Base-by-base conservation (phyloP, 2,888 invertebrate species). In the Caenorhabditis zanzibari region DNA sequence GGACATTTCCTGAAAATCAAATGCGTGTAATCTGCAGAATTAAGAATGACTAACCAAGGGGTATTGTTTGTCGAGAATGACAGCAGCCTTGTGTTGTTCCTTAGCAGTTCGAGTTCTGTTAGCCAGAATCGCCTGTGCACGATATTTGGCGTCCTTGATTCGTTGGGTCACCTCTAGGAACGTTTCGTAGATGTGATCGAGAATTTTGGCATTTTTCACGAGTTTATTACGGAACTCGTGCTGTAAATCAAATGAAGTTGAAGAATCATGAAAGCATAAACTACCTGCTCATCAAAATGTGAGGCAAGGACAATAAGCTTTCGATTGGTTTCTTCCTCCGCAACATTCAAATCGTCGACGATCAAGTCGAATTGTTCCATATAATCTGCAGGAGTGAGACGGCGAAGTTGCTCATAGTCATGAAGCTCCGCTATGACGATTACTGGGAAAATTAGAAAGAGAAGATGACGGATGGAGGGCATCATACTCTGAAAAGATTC, bases 251-350 rank as follows among this genome's bases (percentile, higher is more conserved):
- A 38, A 2, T 10, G 2, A 38, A 10, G 12, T 12, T 10, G 38
- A 10, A 38, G 38, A 38, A 38, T 38, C n/a, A n/a, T n/a, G n/a
- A n/a, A n/a, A n/a, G n/a, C n/a, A 47, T 19, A 19, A 19, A 19
- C 19, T 19, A 72, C 59, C 35, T 63, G 63, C 19, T 79, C 59
- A 22, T 71, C 22, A 52, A 73, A 80, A 38, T 76, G 76, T 1
- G 26, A n/a, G 2, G 59, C 59, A 24, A 76, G 32, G 5, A 73
- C 72, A 24, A 80, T 59, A 2, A 80, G 52, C 14, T 64, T 71
- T n/a, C 69, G 56, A 44, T 79, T 79, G 4, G 77, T 79, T 26
- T 79, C 71, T 22, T 54, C 71, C 16, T 79, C 71, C 22, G 44
- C 10, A 3, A 71, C 56, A 9, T 59, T 59, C 16, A 68, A 32